phyloP scores from a whole-genome alignment of 1,140 invertebrate genomes.

The Cotesia glomerata region DNA sequence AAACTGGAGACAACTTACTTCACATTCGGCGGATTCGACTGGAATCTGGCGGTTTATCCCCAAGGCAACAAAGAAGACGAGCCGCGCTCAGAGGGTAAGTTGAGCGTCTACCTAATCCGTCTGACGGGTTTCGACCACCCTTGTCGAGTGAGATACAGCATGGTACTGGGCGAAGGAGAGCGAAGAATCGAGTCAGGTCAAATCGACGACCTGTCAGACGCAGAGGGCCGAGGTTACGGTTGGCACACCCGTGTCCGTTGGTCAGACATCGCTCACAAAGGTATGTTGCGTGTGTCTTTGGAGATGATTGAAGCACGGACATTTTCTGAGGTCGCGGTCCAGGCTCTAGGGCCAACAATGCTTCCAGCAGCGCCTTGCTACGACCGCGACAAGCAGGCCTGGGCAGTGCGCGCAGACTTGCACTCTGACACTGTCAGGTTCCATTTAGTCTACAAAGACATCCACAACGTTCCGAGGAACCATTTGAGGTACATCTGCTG shows the following conservation, averaged over 20 bases:
- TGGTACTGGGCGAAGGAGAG: constrained; percentile 77
- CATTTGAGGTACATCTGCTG: constrained; percentile 83
- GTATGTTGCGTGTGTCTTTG: constrained; percentile 71
- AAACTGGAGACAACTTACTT: constrained; percentile 77
- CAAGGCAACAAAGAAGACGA: constrained; percentile 66
- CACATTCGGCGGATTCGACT: constrained; percentile 82
- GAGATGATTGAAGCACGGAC: constrained; percentile 80
- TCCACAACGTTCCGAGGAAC: constrained; percentile 84
- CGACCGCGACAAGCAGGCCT: constrained; percentile 84
- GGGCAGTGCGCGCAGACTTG: constrained; percentile 81
- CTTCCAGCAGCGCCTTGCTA: constrained; percentile 75
- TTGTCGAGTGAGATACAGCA: constrained; percentile 77
- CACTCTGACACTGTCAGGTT: constrained; percentile 80
- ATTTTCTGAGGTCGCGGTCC: constrained; percentile 73
- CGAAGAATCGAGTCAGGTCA: constrained; percentile 76
- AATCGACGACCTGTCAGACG: constrained; percentile 79
- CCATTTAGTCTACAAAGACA: constrained; percentile 83
- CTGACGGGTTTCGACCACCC: constrained; percentile 83
- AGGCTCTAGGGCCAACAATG: constrained; percentile 50
- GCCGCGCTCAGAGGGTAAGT: constrained; percentile 58
- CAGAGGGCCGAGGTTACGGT: constrained; percentile 75
- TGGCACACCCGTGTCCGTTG: constrained; percentile 74
- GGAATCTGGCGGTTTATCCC: constrained; percentile 80
- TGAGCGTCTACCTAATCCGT: constrained; percentile 73
- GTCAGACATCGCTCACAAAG: constrained; percentile 67